Evolutionary conservation across 2,113 vertebrate genomes (phyloP).

Genomic region (Amphilophus citrinellus): DNA sequence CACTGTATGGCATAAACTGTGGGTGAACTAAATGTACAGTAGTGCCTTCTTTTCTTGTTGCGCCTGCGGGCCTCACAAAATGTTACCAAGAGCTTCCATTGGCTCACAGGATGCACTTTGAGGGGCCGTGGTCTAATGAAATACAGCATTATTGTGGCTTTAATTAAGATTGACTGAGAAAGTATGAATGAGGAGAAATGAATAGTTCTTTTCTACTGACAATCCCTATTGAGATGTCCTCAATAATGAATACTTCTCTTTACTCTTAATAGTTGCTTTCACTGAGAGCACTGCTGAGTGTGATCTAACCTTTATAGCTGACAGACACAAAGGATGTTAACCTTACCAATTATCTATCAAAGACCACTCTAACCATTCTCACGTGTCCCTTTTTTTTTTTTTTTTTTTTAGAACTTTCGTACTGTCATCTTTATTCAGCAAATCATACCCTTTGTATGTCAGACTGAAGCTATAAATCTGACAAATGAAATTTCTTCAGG

Average conservation of each 20-base stretch:
- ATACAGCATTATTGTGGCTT: not conserved
- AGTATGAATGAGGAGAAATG: constrained; percentile 6
- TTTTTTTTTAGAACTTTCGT: not conserved
- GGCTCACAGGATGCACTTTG: not conserved
- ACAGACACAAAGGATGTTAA: not conserved
- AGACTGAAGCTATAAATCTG: constrained; percentile 12
- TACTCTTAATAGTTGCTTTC: not conserved
- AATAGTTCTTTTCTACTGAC: constrained; percentile 7
- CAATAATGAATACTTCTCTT: not conserved
- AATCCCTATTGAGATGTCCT: not conserved
- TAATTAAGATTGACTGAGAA: constrained; percentile 1
- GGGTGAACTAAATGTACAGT: not conserved
- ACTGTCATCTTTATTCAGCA: not conserved
- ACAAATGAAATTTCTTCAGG: not conserved
- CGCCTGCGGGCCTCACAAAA: not conserved
- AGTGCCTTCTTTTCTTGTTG: not conserved
- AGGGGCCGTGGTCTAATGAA: not conserved
- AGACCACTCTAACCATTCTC: not conserved
- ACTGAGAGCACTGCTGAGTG: not conserved
- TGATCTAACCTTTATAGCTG: not conserved
- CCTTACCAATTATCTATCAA: not conserved
- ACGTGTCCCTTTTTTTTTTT: not conserved
- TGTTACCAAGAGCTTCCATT: not conserved
- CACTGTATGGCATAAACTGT: not conserved
- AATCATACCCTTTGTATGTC: not conserved